Base-by-base conservation (phyloP, 2,797 vertebrate genomes). In the Poecile montanus region DNA sequence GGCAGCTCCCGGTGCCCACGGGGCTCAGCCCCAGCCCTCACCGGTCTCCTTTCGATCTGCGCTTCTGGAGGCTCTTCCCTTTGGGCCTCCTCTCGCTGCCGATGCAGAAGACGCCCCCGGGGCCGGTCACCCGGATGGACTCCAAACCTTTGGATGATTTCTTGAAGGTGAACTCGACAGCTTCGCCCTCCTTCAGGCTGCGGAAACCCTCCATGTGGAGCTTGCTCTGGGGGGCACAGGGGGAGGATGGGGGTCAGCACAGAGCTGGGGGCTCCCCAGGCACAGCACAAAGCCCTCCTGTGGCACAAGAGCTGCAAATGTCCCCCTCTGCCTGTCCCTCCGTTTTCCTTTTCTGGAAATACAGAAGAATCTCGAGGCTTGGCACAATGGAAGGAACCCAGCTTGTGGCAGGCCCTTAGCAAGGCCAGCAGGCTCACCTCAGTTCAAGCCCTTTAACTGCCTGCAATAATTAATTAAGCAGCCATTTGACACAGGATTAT, bases 201-300 rank as follows among this genome's bases (percentile, higher is more conserved):
- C 99, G 99, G 96, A 99, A 99, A 9, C 99, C 99, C 53, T 99
- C 99, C 99, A 99, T 99, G 97, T 99, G 98, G 88, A 99, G 98
- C 95, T 99, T 99, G 97, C 99, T 99, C 99, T 99, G 97, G 70
- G 27, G 61, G 29, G 50, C 40, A 73, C 62, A 5, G 80, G 62
- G 48, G 48, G 60, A 34, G 25, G 63, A 12, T 0, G 9, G 48
- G 72, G 58, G 16, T 91, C 75, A 92, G 79, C 66, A 8, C 11
- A 0, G 27, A 34, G 27, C 44, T 1, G 9, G 26, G 40, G 26
- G 61, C 10, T 45, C 1, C 0, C 12, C 2, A 9, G n/a, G n/a
- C 42, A 40, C 63, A 6, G 2, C 1, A 9, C 15, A 44, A 85
- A 11, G 34, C 54, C 53, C 71, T 32, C 62, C 42, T 0, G 0